These are phyloP conservation scores for human DNA, from an alignment of 2,113 vertebrate genomes.

Conservation along the genomic window DNA sequence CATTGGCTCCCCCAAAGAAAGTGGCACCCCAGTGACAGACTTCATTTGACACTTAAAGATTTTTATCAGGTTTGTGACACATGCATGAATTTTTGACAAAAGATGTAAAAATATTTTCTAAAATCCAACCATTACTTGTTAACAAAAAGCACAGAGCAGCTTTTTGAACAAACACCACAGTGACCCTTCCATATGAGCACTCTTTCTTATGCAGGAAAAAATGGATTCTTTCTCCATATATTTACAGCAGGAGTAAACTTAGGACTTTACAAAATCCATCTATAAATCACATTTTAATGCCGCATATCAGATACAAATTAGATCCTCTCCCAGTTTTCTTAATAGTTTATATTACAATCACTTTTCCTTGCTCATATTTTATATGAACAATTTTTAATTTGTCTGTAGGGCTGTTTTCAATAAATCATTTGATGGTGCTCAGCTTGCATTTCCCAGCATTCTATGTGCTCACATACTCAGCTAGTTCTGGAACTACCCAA, in stretches of 20 bases:
- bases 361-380: neutral
- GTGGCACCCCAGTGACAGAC: neutral
- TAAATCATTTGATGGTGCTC: neutral
- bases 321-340: neutral
- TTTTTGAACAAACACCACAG: conserved; percentile 6
- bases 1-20: neutral
- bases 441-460: neutral
- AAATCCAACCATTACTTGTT: neutral
- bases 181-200: neutral
- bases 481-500: neutral
- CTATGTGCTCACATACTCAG: neutral
- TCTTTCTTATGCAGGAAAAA: neutral
- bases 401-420: neutral
- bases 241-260: conserved; percentile 24
- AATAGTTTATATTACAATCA: conserved; percentile 33
- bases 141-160: neutral
- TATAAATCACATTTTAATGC: conserved; percentile 57
- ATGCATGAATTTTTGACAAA: neutral
- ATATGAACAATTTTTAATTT: conserved; percentile 44
- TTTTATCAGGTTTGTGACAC: neutral
- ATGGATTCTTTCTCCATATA: conserved; percentile 34
- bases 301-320: conserved; percentile 18
- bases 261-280: conserved; percentile 10
- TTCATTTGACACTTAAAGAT: neutral
- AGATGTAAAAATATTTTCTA: conserved; percentile 1